Percentiles rank a stretch among this genome's conserved stretches.
Conservation (phyloP, 1,140 invertebrate species). For the Thrips palmi region DNA sequence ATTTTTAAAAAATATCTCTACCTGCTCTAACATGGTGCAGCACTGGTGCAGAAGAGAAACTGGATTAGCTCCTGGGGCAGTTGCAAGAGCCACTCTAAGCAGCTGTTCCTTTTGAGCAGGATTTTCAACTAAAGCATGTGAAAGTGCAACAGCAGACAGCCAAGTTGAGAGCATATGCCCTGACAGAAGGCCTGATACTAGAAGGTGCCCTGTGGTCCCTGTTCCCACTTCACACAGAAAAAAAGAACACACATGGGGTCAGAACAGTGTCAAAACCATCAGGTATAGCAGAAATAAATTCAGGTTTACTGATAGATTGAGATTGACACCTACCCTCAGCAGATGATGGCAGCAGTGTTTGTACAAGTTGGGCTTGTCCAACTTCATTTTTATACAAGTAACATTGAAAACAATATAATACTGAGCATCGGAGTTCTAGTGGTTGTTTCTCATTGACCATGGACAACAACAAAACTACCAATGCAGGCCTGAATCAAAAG, state of each 20-base stretch:
- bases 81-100: constrained; percentile 79
- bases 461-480: constrained; percentile 90
- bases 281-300: constrained; percentile 5
- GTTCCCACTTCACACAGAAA: constrained; percentile 19
- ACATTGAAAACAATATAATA: constrained; percentile 94
- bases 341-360: constrained; percentile 74
- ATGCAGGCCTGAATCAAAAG: constrained; percentile 47
- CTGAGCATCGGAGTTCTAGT: constrained; percentile 76
- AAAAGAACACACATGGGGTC: constrained; percentile 6
- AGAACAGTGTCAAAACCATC: neutral
- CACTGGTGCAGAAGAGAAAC: constrained; percentile 80
- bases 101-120: constrained; percentile 78
- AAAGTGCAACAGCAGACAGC: constrained; percentile 84
- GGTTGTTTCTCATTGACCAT: constrained; percentile 99
- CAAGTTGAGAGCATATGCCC: constrained; percentile 87
- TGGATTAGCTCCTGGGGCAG: constrained; percentile 51
- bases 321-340: constrained; percentile 41
- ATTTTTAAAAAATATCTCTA: constrained; percentile 10
- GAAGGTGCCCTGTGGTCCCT: constrained; percentile 60
- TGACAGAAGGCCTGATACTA: constrained; percentile 87
- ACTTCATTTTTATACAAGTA: constrained; percentile 86
- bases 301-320: constrained; percentile 33
- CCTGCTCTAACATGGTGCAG: constrained; percentile 69
- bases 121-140: constrained; percentile 82
- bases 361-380: constrained; percentile 72